Evolutionary conservation across 2,888 invertebrate genomes (phyloP).

Genomic region (Calliopum simillimum): DNA sequence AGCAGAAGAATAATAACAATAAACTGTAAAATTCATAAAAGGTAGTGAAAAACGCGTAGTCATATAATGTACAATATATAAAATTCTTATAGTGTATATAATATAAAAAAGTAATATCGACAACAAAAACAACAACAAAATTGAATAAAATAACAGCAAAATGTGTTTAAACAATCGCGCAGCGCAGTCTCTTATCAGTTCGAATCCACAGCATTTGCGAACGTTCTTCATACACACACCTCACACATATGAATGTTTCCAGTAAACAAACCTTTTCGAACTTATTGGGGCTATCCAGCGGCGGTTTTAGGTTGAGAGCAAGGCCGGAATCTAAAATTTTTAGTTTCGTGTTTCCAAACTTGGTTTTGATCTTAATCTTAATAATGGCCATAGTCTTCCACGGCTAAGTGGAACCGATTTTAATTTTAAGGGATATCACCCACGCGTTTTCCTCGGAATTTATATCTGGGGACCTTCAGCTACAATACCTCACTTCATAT

Average conservation of each 20-base stretch:
- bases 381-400: no score
- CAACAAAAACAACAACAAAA: conserved; percentile 12
- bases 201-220: background rate
- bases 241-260: no score
- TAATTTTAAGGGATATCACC: no score
- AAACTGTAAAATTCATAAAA: conserved; percentile 8
- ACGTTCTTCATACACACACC: no score
- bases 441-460: no score
- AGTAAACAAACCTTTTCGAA: background rate
- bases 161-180: background rate
- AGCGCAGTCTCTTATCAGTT: conserved; percentile 9
- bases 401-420: no score
- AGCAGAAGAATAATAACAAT: background rate
- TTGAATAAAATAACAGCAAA: background rate
- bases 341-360: no score
- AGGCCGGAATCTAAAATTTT: no score
- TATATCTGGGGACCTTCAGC: no score
- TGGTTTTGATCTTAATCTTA: no score
- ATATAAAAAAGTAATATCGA: background rate
- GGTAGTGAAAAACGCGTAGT: background rate
- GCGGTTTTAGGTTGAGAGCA: background rate
- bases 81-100: background rate
- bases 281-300: background rate
- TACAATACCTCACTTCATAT: no score
- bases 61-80: no score